phyloP scores from a whole-genome alignment of 1,140 invertebrate genomes.

The Contarinia nasturtii region DNA sequence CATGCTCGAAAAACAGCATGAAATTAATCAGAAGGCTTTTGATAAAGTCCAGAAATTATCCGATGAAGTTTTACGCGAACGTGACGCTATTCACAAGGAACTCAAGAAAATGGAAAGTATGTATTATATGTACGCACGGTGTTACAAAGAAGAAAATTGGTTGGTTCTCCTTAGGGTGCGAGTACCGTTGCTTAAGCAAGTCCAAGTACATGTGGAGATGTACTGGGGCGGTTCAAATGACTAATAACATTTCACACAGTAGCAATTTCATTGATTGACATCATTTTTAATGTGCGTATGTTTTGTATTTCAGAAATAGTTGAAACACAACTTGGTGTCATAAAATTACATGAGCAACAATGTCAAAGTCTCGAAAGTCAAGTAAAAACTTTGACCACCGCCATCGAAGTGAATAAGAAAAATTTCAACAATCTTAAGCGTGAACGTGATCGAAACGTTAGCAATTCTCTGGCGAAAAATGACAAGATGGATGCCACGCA shows the following conservation, averaged over 20 bases:
- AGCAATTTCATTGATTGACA: no score
- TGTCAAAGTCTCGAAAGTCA: conserved; percentile 21
- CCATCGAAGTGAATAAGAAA: conserved; percentile 14
- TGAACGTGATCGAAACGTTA: conserved; percentile 16
- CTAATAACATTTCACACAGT: no score
- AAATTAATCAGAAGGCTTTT: background rate
- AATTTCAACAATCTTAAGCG: conserved; percentile 13
- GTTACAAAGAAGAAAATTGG: no score
- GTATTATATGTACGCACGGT: background rate
- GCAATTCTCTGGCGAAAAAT: conserved; percentile 22
- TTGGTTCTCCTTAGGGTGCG: no score
- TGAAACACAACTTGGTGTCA: background rate
- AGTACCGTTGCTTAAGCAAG: no score
- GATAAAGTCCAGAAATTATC: conserved; percentile 10
- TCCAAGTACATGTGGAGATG: no score
- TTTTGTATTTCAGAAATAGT: background rate
- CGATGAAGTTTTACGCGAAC: conserved; percentile 14
- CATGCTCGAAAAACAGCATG: conserved; percentile 7
- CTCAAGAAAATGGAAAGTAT: conserved; percentile 1
- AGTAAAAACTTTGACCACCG: conserved; percentile 16
- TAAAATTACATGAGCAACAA: conserved; percentile 2
- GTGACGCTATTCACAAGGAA: conserved; percentile 13
- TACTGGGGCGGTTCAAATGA: no score
- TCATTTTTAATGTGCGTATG: no score
- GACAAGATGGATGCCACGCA: conserved; percentile 15